Percentiles rank a stretch among this genome's conserved stretches.
Evolutionary conservation across 2,113 vertebrate species (phyloP).

Genomic region (Nipponia nippon): DNA sequence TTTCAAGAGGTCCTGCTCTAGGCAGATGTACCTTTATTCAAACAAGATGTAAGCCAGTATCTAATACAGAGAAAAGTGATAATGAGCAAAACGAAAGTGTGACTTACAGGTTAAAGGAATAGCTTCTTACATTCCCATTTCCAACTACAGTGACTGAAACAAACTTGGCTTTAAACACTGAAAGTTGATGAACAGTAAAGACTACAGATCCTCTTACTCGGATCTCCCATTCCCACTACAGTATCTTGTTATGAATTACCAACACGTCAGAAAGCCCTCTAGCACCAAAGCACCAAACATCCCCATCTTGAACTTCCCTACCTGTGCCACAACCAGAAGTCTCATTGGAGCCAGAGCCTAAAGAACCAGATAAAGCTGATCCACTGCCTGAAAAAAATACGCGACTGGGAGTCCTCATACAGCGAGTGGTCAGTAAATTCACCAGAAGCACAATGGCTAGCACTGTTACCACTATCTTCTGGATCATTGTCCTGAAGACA

Average conservation of each 20-base stretch:
- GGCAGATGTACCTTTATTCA: not conserved
- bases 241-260: not conserved
- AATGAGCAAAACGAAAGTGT: not conserved
- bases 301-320: not conserved
- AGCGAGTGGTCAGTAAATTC: conserved; percentile 66
- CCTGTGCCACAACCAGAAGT: conserved; percentile 75
- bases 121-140: not conserved
- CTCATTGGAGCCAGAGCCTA: conserved; percentile 64
- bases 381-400: conserved; percentile 77
- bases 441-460: conserved; percentile 60
- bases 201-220: not conserved
- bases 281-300: not conserved
- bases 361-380: conserved; percentile 70
- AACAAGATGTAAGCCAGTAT: not conserved
- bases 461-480: conserved; percentile 66
- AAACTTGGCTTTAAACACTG: not conserved
- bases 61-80: not conserved
- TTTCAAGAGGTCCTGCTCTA: not conserved
- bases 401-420: conserved; percentile 68
- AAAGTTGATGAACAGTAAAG: not conserved
- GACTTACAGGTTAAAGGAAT: not conserved
- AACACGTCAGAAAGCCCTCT: not conserved
- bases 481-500: conserved; percentile 60
- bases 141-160: not conserved
- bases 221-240: not conserved